phyloP scores from a whole-genome alignment of 2,113 vertebrate genomes.

The Oreochromis spilurus region DNA sequence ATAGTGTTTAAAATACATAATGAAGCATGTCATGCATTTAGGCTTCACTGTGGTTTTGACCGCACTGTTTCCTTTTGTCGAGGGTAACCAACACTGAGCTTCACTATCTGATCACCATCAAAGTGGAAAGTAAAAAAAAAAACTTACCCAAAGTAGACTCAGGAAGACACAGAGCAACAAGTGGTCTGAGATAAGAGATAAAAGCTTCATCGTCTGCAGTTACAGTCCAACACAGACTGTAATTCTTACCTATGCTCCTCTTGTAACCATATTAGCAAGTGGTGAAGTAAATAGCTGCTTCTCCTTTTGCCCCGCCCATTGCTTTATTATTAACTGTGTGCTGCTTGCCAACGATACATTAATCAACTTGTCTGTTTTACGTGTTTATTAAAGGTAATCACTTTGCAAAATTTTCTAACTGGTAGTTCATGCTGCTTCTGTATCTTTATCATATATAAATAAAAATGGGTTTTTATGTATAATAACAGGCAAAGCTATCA shows the following conservation, averaged over 20 bases:
- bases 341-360: background rate
- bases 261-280: constrained; percentile 8
- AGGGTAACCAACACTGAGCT: background rate
- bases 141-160: constrained; percentile 52
- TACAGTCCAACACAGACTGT: constrained; percentile 45
- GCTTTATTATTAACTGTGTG: constrained; percentile 61
- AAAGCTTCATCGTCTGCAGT: background rate
- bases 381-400: background rate
- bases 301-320: constrained; percentile 43
- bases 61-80: background rate
- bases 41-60: background rate
- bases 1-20: background rate
- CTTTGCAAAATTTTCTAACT: background rate
- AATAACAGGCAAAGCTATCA: background rate
- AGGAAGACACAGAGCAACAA: constrained; percentile 20
- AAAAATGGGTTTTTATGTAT: background rate
- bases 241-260: constrained; percentile 49
- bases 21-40: background rate
- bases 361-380: background rate
- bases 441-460: background rate
- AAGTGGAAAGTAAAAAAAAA: background rate
- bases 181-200: background rate
- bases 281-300: constrained; percentile 41
- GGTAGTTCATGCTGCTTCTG: background rate
- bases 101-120: background rate